A percentile compares a stretch with the other conserved stretches of the same genome.
Conservation (phyloP, 1,140 invertebrate species). For the Zophobas morio region DNA sequence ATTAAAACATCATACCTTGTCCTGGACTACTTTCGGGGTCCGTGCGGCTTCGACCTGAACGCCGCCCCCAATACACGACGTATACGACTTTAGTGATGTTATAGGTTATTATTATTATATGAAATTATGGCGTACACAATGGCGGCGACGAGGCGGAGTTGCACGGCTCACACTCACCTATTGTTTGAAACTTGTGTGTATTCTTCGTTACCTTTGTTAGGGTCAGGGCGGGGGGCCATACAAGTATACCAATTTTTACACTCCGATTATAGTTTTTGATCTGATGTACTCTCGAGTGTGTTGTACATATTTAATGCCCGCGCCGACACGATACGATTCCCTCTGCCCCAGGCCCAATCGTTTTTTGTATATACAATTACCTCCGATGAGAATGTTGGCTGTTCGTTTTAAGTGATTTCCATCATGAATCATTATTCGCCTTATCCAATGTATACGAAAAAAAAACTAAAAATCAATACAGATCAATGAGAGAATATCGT, state of each 20-base stretch:
- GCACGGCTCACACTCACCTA: conserved; percentile 41
- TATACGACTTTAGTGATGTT: conserved; percentile 65
- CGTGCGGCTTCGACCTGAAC: neutral
- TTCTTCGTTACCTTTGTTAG: conserved; percentile 63
- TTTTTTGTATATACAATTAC: conserved; percentile 66
- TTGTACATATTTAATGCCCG: conserved; percentile 62
- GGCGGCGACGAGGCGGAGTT: conserved; percentile 39
- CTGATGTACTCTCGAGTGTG: conserved; percentile 60
- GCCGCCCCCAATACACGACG: conserved; percentile 55
- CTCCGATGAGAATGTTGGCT: conserved; percentile 67
- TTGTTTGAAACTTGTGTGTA: conserved; percentile 50
- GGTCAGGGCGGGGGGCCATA: conserved; percentile 51
- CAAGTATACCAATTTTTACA: conserved; percentile 61
- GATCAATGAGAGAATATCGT: conserved; percentile 67
- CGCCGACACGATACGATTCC: conserved; percentile 58
- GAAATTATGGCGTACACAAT: conserved; percentile 59
- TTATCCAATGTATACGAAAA: conserved; percentile 69
- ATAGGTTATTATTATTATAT: conserved; percentile 62
- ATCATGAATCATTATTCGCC: conserved; percentile 68
- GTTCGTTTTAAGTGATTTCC: conserved; percentile 69
- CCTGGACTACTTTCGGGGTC: conserved; percentile 20
- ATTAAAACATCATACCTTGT: conserved; percentile 33
- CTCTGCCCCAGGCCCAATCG: conserved; percentile 50
- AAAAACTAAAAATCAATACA: conserved; percentile 66
- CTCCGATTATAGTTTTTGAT: conserved; percentile 62